These are phyloP conservation scores for human DNA, from an alignment of 2,113 vertebrate species.

Conservation along the genomic window DNA sequence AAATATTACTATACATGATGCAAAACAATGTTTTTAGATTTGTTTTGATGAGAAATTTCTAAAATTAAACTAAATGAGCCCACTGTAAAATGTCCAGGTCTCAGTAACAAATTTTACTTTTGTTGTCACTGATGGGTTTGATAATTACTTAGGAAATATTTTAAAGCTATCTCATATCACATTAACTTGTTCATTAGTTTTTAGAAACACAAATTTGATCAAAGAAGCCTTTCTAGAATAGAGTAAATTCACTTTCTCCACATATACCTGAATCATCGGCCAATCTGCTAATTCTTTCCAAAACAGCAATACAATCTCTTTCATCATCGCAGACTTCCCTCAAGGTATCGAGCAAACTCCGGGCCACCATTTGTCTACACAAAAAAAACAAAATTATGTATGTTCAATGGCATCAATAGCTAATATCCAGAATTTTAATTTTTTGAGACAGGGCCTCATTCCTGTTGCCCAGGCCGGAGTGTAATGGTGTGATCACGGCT, in stretches of 20 bases:
- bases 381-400: slow-evolving; percentile 69
- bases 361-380: slow-evolving; percentile 94
- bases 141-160: background rate
- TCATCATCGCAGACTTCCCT: slow-evolving; percentile 94
- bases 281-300: slow-evolving; percentile 92
- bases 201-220: slow-evolving; percentile 42
- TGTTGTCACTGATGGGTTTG: background rate
- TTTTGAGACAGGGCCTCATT: too few species aligned
- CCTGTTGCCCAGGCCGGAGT: too few species aligned
- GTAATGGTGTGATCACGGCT: too few species aligned
- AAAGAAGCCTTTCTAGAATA: background rate
- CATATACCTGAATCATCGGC: slow-evolving; percentile 91
- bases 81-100: background rate
- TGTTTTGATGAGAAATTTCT: slow-evolving; percentile 24
- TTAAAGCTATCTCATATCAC: slow-evolving; percentile 1
- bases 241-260: background rate
- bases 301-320: slow-evolving; percentile 91
- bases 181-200: background rate
- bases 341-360: slow-evolving; percentile 93
- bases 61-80: slow-evolving; percentile 34
- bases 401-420: slow-evolving; percentile 40
- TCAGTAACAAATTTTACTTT: background rate
- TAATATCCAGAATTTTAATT: background rate
- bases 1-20: background rate
- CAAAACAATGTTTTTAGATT: background rate